A percentile compares a stretch with the other conserved stretches of the same genome.
Conservation (phyloP, 2,888 invertebrate species). For the Lochmaea capreae region DNA sequence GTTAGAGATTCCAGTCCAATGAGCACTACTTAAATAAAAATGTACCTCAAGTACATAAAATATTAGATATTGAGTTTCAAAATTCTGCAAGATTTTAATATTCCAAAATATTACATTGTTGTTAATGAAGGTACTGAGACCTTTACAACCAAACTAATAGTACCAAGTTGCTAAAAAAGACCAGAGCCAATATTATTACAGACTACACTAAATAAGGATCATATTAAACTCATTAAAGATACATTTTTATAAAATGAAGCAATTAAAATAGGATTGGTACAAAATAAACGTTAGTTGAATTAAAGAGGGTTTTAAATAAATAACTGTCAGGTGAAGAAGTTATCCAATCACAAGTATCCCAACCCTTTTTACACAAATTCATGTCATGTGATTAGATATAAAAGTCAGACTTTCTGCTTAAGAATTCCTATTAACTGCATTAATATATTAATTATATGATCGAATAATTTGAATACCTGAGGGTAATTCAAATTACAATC, state of each 20-base stretch:
- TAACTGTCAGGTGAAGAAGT: not conserved
- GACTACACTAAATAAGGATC: not conserved
- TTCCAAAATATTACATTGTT: too few species aligned
- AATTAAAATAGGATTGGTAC: not conserved
- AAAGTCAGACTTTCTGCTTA: not conserved
- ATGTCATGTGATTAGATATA: slow-evolving; percentile 5
- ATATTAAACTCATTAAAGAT: not conserved
- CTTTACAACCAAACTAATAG: too few species aligned
- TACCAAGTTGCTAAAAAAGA: too few species aligned
- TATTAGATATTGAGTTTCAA: too few species aligned
- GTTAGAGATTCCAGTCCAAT: too few species aligned
- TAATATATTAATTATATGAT: not conserved
- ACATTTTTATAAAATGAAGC: not conserved
- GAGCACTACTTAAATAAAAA: too few species aligned
- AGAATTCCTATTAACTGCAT: not conserved
- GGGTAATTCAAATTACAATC: not conserved
- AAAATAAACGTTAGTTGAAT: not conserved
- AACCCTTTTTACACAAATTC: not conserved
- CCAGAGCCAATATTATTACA: not conserved
- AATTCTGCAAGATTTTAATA: too few species aligned
- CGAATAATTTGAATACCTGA: not conserved
- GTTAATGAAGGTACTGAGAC: too few species aligned
- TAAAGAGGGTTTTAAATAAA: not conserved
- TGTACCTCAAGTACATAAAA: too few species aligned
- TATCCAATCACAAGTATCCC: not conserved